Evolutionary conservation across 2,888 invertebrate species (phyloP).

Genomic region (Ophion slaviceki): DNA sequence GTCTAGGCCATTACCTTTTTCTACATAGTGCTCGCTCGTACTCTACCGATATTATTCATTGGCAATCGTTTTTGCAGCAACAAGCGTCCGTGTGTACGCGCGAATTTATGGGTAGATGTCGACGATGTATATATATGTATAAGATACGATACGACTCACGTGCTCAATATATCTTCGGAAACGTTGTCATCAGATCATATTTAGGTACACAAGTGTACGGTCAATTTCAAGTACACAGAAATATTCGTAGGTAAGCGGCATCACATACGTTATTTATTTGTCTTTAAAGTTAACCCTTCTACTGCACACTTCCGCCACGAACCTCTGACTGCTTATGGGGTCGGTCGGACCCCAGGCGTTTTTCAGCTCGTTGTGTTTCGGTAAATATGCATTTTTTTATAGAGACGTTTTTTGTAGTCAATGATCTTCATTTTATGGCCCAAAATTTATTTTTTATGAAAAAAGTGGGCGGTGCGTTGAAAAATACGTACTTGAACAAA

Average conservation of each 20-base stretch:
- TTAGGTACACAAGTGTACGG: not conserved
- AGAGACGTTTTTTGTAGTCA: too few relatives aligned
- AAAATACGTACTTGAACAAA: too few relatives aligned
- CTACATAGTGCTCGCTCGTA: not conserved
- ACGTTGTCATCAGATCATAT: conserved; percentile 22
- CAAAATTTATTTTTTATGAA: too few relatives aligned
- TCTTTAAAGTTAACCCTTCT: not conserved
- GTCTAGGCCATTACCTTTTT: conserved; percentile 56
- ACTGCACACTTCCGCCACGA: too few relatives aligned
- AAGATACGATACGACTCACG: conserved; percentile 16
- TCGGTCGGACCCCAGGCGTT: too few relatives aligned
- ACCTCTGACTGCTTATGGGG: too few relatives aligned
- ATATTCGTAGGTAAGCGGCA: not conserved
- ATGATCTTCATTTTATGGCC: too few relatives aligned
- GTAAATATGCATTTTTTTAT: too few relatives aligned
- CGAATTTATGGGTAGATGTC: conserved; percentile 15
- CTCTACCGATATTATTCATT: conserved; percentile 56
- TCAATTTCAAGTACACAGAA: not conserved
- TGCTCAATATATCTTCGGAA: conserved; percentile 1
- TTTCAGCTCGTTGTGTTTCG: too few relatives aligned
- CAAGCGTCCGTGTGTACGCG: conserved; percentile 34
- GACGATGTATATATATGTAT: conserved; percentile 31
- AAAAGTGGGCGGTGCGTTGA: too few relatives aligned
- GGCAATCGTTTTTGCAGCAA: conserved; percentile 49
- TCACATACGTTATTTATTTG: not conserved